Base-by-base conservation (phyloP, 2,113 vertebrate species). In the Campylorhamphus procurvoides region DNA sequence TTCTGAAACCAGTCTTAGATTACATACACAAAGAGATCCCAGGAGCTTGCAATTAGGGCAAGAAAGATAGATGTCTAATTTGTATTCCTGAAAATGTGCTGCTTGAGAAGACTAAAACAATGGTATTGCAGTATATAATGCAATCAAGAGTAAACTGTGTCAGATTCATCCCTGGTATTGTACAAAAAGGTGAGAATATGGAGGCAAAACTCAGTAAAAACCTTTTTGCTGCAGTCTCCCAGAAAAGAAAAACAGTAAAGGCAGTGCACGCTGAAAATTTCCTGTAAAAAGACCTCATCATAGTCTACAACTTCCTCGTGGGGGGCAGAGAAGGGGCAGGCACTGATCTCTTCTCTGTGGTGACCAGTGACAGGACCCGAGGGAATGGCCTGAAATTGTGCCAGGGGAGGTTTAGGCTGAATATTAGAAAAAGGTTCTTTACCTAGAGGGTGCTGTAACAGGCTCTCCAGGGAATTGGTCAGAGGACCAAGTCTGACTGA, bases 1-100 rank as follows among this genome's bases (percentile, higher is more conserved):
- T 94, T 91, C 68, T 89, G 74, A 95, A 97, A 72, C 18, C 29
- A 94, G 28, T 18, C 31, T 60, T 95, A n/a, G 22, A 76, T 89
- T 92, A 72, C 63, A 63, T 64, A 96, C n/a, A 75, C 14, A 89
- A 58, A 56, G 12, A 89, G 31, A 90, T 62, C 25, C 40, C 50
- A 94, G 19, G 7, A 85, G 37, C 14, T 84, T 90, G 39, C 18
- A 94, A 59, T 89, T 96, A 93, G 40, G 55, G 47, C 17, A 85
- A 88, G 60, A 77, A 86, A 87, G 40, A 62, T 68, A 35, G 17
- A 55, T 1, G 8, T 81, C 64, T 87, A 62, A 71, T 94, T 88
- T 91, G 33, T 89, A 42, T 74, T 92, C 18, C 67, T 80, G 67
- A 71, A 83, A 89, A 78, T 67, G 20, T 75, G 27, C 46, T 84